phyloP scores from a whole-genome alignment of 2,113 vertebrate genomes.

The Perca flavescens region DNA sequence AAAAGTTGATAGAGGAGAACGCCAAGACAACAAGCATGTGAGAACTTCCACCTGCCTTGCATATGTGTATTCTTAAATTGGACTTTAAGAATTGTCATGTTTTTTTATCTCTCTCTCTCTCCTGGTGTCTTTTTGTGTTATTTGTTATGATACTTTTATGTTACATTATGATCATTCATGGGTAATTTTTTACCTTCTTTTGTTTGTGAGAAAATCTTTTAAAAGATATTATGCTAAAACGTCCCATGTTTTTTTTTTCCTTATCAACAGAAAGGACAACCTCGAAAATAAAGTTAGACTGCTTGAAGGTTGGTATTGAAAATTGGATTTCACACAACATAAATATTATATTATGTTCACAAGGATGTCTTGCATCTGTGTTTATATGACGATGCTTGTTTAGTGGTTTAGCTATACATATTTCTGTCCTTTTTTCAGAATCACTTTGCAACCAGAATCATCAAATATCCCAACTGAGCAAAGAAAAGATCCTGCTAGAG shows the following conservation, averaged over 20 bases:
- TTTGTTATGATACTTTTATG: not conserved
- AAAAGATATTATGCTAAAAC: not conserved
- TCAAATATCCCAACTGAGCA: conserved; percentile 87
- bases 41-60: conserved; percentile 61
- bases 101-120: too few species aligned
- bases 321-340: not conserved
- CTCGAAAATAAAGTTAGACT: conserved; percentile 90
- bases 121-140: not conserved
- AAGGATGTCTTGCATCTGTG: not conserved
- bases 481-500: conserved; percentile 88
- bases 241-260: not conserved
- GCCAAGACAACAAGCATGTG: conserved; percentile 85
- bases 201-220: not conserved
- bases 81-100: not conserved
- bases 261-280: conserved; percentile 87
- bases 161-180: not conserved
- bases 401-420: not conserved
- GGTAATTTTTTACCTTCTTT: not conserved
- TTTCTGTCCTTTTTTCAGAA: conserved; percentile 78
- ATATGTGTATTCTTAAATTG: not conserved
- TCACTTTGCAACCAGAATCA: conserved; percentile 85
- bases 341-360: not conserved
- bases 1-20: conserved; percentile 88
- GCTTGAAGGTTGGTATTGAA: conserved; percentile 88
- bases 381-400: not conserved